Evolutionary conservation across 2,888 invertebrate genomes (phyloP).

Genomic region (Anagyrus pseudococci): DNA sequence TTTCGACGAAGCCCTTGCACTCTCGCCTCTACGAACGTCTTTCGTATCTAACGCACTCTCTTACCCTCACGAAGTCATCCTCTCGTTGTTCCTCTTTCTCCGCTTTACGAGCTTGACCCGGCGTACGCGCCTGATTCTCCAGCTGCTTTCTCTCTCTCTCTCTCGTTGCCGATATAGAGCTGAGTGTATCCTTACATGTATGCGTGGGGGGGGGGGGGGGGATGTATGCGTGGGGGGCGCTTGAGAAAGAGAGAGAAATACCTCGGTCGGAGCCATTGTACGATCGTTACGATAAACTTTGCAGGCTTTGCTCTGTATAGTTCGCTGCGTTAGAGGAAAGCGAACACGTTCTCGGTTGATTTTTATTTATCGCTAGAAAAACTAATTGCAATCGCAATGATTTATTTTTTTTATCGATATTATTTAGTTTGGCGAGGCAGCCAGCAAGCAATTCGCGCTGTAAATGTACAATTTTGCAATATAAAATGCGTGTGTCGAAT

Average conservation of each 20-base stretch:
- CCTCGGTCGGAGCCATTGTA: conserved; percentile 18
- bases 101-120: not conserved
- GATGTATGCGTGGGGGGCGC: conserved; percentile 13
- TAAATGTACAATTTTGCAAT: too few relatives aligned
- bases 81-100: conserved; percentile 13
- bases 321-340: too few relatives aligned
- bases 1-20: conserved; percentile 8
- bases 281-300: conserved; percentile 30
- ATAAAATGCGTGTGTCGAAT: too few relatives aligned
- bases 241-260: conserved; percentile 30
- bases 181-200: not conserved
- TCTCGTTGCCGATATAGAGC: too few relatives aligned
- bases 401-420: too few relatives aligned
- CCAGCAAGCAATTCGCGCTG: too few relatives aligned
- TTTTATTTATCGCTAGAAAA: too few relatives aligned
- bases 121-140: conserved; percentile 4
- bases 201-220: not conserved
- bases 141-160: too few relatives aligned
- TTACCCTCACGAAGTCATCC: too few relatives aligned
- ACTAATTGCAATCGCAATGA: too few relatives aligned
- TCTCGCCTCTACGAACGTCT: conserved; percentile 3
- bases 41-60: not conserved
- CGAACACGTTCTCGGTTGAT: too few relatives aligned
- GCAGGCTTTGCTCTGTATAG: not conserved
- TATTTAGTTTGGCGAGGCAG: too few relatives aligned